Base-by-base conservation (phyloP, 1,140 invertebrate genomes). In the Temnothorax nylanderi region DNA sequence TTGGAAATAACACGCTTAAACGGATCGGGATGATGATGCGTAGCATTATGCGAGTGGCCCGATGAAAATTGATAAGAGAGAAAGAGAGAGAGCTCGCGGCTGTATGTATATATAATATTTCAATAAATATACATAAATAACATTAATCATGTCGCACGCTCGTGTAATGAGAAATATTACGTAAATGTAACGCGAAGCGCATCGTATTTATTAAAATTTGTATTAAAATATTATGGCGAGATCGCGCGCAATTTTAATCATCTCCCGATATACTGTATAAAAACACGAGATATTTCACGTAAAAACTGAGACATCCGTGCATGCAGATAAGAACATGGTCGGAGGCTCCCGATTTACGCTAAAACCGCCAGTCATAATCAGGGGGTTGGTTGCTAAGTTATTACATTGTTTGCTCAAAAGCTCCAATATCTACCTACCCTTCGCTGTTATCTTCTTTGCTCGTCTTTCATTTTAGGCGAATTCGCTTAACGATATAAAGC, bases 371-470 rank as follows among this genome's bases (percentile, higher is more conserved):
- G 85, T 85, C 80, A 72, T 85, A 89, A 91, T 92, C 88, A 91
- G 86, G 65, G 54, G 87, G 77, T 89, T 88, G 89, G 87, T 90
- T 92, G 76, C 74, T 37, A 92, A 93, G 90, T 93, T 91, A 92
- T 93, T 92, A 93, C 90, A 87, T 87, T 92, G 75, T 90, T 90
- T 88, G 90, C 91, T 92, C 91, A 92, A 93, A 92, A 92, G 90
- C 88, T 88, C 56, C 87, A 87, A 91, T 90, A 90, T 87, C 86
- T 81, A 69, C 41, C 58, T 81, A 69, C 41, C 58, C 80, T 80
- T 82, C 65, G 58, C 60, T 56, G 21, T 82, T 78, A 54, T 34
- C 74, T 44, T 13, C 51, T 16, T 44, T 67, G 56, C 67, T 82
- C 62, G 81, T 56, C 58, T 34, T 56, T 37, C 26, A 32, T 44